Conservation (phyloP, 1,140 invertebrate species). For the Leptinotarsa texana region DNA sequence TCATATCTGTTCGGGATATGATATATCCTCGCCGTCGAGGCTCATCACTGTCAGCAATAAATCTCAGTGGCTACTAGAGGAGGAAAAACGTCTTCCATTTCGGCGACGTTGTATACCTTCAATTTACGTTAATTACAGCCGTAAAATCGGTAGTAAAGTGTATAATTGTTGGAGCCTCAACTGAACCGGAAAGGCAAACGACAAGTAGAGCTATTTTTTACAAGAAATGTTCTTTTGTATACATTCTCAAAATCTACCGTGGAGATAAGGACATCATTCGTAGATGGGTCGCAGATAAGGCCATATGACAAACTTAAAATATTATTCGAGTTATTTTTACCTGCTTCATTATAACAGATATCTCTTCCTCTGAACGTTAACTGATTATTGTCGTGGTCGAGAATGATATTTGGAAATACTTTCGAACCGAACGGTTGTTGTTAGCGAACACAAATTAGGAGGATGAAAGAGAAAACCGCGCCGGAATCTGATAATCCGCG, state of each 20-base stretch:
- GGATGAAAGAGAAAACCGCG: too few relatives aligned
- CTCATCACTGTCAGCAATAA: background rate
- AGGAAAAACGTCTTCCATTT: background rate
- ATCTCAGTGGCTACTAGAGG: background rate
- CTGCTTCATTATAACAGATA: constrained; percentile 17
- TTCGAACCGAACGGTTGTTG: background rate
- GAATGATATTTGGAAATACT: constrained; percentile 12
- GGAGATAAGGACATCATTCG: constrained; percentile 17
- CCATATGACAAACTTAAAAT: constrained; percentile 15
- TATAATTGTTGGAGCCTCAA: background rate
- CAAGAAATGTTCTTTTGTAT: constrained; percentile 18
- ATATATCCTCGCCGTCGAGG: background rate
- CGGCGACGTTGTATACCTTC: background rate
- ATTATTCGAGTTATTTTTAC: constrained; percentile 14
- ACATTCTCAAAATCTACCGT: constrained; percentile 20
- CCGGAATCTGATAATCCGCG: too few relatives aligned
- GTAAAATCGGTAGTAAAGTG: constrained; percentile 16
- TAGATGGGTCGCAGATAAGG: constrained; percentile 15
- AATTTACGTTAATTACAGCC: constrained; percentile 4
- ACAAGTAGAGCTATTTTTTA: constrained; percentile 18
- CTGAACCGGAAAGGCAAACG: constrained; percentile 10
- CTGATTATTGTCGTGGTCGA: constrained; percentile 12
- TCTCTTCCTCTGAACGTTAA: constrained; percentile 11
- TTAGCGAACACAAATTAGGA: background rate
- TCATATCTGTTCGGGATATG: background rate